Base-by-base conservation (phyloP, 2,888 invertebrate species). In the Sycophila texana region DNA sequence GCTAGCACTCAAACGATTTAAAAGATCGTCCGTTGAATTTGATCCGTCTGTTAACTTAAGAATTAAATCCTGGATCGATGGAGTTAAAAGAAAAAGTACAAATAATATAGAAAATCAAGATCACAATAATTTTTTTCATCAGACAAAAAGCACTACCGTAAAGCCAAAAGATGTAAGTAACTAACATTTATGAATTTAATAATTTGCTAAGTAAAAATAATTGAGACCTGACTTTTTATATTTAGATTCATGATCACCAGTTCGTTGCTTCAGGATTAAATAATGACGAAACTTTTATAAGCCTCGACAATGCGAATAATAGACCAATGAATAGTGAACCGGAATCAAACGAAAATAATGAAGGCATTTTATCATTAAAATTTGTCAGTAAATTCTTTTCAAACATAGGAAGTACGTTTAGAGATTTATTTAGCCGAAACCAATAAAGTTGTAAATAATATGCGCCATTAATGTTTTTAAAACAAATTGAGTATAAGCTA, bases 1-100 rank as follows among this genome's bases (percentile, higher is more conserved):
- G 66, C 63, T 76, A 22, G 60, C 81, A 3, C 73, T 84, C 5
- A 78, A 80, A 57, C 81, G 84, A 53, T 68, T 77, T 22, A 82
- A 78, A 71, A 66, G 60, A 75, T 0, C 72, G 4, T 58, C 75
- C 4, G 26, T 30, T 20, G 72, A 75, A n/a, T 30, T 70, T 26
- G 81, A 80, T 30, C 65, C 79, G 16, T 49, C 74, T 13, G 63
- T 81, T n/a, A 79, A 78, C 39, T 65, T 68, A 4, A 71, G 73
- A 66, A 58, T 82, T 57, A 81, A 71, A 77, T 53, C 71, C 57
- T 78, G 78, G 81, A 82, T 81, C 13, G 76, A 80, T 14, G 74
- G 72, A 13, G 63, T 74, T 0, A 75, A 68, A 53, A 71, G 57
- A 66, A 77, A 71, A 39, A 77, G 55, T n/a, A 16, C 26, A 26